Evolutionary conservation across 2,888 invertebrate genomes (phyloP).

Genomic region (Leptinotarsa peninsularis): DNA sequence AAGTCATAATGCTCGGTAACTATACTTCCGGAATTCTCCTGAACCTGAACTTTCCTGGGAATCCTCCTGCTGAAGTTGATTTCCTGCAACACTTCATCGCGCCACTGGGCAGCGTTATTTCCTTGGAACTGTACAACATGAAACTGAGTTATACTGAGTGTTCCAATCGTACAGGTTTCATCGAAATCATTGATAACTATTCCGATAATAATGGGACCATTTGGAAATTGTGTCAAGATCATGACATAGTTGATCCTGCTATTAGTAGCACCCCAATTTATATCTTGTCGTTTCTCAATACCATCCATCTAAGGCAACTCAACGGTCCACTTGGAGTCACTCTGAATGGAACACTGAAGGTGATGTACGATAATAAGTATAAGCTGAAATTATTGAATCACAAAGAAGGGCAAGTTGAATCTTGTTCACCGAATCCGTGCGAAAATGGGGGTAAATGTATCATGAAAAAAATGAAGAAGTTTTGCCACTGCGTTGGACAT

Average conservation of each 20-base stretch:
- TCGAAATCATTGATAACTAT: constrained; percentile 74
- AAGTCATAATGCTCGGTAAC: constrained; percentile 66
- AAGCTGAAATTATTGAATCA: constrained; percentile 74
- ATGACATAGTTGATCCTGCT: constrained; percentile 58
- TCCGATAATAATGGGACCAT: constrained; percentile 78
- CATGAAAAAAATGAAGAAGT: constrained; percentile 70
- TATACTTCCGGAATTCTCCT: constrained; percentile 67
- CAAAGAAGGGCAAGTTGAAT: constrained; percentile 73
- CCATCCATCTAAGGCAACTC: constrained; percentile 72
- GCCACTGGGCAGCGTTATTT: constrained; percentile 69
- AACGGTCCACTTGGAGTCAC: constrained; percentile 66
- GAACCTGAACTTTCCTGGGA: constrained; percentile 72
- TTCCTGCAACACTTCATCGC: constrained; percentile 71
- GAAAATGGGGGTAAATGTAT: constrained; percentile 78
- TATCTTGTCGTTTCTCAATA: constrained; percentile 78
- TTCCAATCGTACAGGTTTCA: constrained; percentile 49
- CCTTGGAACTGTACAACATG: constrained; percentile 68
- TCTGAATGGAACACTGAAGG: constrained; percentile 74
- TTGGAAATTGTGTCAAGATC: constrained; percentile 74
- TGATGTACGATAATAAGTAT: constrained; percentile 75
- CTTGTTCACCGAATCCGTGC: constrained; percentile 82
- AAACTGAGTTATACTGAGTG: constrained; percentile 65
- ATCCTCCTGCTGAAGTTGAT: constrained; percentile 68
- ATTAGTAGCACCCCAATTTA: constrained; percentile 66
- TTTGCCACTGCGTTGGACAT: constrained; percentile 79